These are phyloP conservation scores for Limnothrissa miodon DNA, from an alignment of 2,113 vertebrate genomes.

Conservation along the genomic window DNA sequence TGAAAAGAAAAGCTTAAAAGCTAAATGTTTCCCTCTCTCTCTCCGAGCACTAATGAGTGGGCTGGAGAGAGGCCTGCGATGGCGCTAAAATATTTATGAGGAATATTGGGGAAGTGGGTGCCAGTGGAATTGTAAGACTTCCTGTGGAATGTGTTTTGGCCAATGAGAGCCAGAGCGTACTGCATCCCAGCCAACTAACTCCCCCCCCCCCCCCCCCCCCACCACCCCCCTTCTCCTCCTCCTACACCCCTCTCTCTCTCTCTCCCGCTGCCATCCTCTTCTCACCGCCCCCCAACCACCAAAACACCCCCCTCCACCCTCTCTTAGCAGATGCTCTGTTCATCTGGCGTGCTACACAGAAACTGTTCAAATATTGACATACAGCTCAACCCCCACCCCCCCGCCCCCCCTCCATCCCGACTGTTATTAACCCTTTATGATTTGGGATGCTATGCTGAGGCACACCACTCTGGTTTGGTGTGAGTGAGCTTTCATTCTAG, in stretches of 20 bases:
- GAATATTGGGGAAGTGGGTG: constrained; percentile 42
- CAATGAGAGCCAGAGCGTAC: constrained; percentile 39
- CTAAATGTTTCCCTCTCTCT: constrained; percentile 45
- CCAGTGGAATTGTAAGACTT: constrained; percentile 48
- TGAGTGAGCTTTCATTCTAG: neutral
- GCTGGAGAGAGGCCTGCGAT: constrained; percentile 51
- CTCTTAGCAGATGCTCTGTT: constrained; percentile 55
- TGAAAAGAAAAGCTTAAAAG: constrained; percentile 23
- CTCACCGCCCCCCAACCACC: constrained; percentile 14
- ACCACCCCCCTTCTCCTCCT: neutral
- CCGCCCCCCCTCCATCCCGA: constrained; percentile 20
- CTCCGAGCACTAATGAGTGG: constrained; percentile 50
- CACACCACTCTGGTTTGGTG: neutral
- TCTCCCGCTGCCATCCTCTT: neutral
- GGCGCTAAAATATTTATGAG: constrained; percentile 59
- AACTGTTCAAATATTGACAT: constrained; percentile 59
- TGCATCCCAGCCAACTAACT: constrained; percentile 46
- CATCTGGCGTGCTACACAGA: constrained; percentile 55
- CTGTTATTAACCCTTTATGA: constrained; percentile 48
- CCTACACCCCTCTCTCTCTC: neutral
- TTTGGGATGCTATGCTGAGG: constrained; percentile 9
- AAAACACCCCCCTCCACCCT: constrained; percentile 29
- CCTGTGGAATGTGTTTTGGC: constrained; percentile 49
- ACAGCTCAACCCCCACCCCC: too few relatives aligned
- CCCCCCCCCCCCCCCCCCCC: constrained; percentile 34